A percentile compares a stretch with the other conserved stretches of the same genome.
Evolutionary conservation across 2,113 vertebrate species (phyloP).

Genomic region (Petaurus breviceps): DNA sequence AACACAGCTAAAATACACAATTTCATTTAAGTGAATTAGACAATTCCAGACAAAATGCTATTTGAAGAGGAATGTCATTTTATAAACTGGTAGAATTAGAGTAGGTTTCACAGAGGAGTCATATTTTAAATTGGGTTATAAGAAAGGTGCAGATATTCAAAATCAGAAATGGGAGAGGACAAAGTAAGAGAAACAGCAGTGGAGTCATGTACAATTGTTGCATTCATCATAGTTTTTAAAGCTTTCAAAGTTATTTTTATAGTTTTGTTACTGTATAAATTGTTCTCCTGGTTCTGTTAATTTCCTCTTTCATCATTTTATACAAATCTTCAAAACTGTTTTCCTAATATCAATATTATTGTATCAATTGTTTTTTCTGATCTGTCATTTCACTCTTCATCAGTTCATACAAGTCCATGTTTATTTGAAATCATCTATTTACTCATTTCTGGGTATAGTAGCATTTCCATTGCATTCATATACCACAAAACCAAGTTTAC

Average conservation of each 20-base stretch:
- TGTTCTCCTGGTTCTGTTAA: background rate
- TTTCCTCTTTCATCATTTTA: too few species aligned
- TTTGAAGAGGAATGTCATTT: background rate
- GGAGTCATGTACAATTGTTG: background rate
- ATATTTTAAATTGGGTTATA: background rate
- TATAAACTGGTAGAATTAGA: background rate
- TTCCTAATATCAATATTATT: background rate
- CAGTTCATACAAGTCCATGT: background rate
- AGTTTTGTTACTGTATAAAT: background rate
- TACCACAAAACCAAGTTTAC: background rate
- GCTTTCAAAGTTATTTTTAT: background rate
- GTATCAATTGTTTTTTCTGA: background rate
- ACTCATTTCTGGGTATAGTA: background rate
- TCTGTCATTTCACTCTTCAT: background rate
- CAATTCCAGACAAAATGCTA: background rate
- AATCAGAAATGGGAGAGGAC: background rate
- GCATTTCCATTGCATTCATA: background rate
- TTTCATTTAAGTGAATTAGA: background rate
- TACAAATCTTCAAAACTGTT: background rate
- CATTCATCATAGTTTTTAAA: background rate
- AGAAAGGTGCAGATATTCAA: background rate
- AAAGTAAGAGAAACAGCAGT: too few species aligned
- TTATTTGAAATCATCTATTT: background rate
- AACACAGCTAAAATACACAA: background rate
- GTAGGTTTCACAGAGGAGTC: background rate